Conservation (phyloP, 2,888 invertebrate species). For the Eubasilissa splendida region DNA sequence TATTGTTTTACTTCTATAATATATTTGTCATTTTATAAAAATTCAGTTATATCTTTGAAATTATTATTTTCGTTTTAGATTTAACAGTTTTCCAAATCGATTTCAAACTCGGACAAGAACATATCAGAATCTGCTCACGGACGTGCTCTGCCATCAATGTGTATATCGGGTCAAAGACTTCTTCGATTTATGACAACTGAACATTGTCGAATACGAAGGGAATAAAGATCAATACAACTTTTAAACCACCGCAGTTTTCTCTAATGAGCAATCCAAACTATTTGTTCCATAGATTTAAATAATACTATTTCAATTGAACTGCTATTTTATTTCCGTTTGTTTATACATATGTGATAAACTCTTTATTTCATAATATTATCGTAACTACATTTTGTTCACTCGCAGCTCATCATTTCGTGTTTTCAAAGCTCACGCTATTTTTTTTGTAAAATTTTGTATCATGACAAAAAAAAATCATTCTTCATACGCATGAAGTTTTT, state of each 20-base stretch:
- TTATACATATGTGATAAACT: no score
- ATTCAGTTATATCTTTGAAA: no score
- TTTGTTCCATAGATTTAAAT: no score
- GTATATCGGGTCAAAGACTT: background rate
- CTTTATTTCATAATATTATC: no score
- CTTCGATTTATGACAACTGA: background rate
- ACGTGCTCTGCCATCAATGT: background rate
- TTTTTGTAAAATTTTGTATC: no score
- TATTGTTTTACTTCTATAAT: no score
- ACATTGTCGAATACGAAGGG: background rate
- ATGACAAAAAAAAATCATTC: no score
- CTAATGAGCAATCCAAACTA: background rate
- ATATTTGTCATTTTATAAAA: no score
- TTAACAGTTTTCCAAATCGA: background rate
- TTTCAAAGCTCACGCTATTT: no score
- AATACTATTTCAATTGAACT: background rate
- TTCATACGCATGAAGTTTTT: no score
- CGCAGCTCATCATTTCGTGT: no score
- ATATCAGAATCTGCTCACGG: background rate
- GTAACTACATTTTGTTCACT: no score
- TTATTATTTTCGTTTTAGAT: background rate
- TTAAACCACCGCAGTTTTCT: background rate
- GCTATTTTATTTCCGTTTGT: background rate
- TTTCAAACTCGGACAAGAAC: background rate
- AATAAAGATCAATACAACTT: background rate